Percentiles rank a stretch among this genome's conserved stretches.
Conservation (phyloP, 2,797 vertebrate genomes). For the Chaetodon trifasciatus region DNA sequence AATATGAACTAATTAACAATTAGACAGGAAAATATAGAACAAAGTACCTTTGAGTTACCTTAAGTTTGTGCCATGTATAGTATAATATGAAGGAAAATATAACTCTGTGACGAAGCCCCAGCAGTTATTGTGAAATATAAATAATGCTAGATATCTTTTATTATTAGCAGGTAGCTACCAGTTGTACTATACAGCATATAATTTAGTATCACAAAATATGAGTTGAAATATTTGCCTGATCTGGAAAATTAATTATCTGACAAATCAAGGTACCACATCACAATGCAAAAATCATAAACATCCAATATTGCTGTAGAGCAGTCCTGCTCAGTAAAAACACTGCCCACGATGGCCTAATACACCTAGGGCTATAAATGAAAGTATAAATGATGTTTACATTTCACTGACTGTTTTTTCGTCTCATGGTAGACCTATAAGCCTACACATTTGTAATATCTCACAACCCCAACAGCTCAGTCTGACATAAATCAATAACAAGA, state of each 20-base stretch:
- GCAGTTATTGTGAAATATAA: background rate
- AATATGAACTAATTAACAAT: accelerated
- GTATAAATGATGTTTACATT: background rate
- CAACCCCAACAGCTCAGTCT: background rate
- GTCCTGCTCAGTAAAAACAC: background rate
- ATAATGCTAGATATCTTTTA: background rate
- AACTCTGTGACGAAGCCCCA: background rate
- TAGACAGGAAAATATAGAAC: accelerated
- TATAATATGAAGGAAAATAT: accelerated
- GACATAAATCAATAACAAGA: background rate
- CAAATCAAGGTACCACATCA: background rate
- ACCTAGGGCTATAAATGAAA: background rate
- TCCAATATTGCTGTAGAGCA: background rate
- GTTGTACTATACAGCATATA: background rate
- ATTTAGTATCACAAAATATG: background rate
- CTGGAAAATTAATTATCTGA: no score
- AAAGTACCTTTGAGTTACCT: accelerated
- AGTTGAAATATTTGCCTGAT: background rate
- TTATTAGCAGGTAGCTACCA: background rate
- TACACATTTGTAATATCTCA: background rate
- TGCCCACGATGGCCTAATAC: background rate
- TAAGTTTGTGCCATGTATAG: background rate
- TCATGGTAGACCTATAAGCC: background rate
- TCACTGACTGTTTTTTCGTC: background rate
- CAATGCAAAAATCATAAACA: background rate